phyloP scores from a whole-genome alignment of 2,797 vertebrate species.

The Danio choprae region DNA sequence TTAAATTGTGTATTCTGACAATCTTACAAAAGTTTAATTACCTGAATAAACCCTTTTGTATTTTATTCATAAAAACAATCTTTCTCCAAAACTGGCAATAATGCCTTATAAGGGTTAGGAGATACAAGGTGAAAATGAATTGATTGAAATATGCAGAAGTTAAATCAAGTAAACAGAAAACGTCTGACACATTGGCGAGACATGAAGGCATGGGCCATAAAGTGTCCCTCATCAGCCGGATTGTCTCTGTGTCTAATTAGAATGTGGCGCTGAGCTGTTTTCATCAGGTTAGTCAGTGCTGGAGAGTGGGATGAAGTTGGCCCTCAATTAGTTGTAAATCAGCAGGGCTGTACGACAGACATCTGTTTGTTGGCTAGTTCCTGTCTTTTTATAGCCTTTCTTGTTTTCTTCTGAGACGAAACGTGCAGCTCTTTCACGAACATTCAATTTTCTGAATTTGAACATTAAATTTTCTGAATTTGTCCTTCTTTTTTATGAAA shows the following conservation, averaged over 20 bases:
- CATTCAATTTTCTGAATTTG: background rate
- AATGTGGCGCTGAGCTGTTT: slow-evolving; percentile 29
- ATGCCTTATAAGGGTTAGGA: too few species aligned
- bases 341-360: background rate
- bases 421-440: background rate
- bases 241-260: slow-evolving; percentile 3
- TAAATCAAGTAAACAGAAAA: slow-evolving; percentile 19
- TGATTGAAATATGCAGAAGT: background rate
- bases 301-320: slow-evolving; percentile 13
- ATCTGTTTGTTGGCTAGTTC: slow-evolving; percentile 34
- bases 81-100: too few species aligned
- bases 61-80: too few species aligned
- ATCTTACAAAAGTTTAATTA: too few species aligned
- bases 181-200: background rate
- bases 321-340: slow-evolving; percentile 42
- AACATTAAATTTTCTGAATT: background rate
- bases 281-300: slow-evolving; percentile 38
- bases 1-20: too few species aligned
- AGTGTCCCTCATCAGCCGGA: slow-evolving; percentile 8
- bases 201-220: slow-evolving; percentile 9
- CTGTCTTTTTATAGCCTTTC: slow-evolving; percentile 13
- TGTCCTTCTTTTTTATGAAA: background rate
- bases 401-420: slow-evolving; percentile 3
- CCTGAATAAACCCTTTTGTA: too few species aligned
- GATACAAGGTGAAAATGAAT: background rate